phyloP scores from a whole-genome alignment of 2,113 vertebrate species.

The Marcusenius ussheri region DNA sequence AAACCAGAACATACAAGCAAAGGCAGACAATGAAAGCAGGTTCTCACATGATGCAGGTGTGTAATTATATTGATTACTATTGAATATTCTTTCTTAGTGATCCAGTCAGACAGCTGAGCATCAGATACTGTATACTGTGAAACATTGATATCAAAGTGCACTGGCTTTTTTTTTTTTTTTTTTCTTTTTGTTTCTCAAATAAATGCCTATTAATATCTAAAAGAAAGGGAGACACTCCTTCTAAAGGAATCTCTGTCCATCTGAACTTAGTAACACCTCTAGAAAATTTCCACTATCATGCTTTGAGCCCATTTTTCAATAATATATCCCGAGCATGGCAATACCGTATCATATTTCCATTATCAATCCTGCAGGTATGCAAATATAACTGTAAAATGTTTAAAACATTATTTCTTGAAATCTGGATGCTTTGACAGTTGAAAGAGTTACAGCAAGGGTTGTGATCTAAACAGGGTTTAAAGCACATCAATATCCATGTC shows the following conservation, averaged over 20 bases:
- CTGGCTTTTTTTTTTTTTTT: not conserved
- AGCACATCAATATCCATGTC: not conserved
- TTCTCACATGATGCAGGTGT: too few relatives aligned
- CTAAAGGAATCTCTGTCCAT: not conserved
- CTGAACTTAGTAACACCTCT: not conserved
- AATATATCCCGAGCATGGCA: not conserved
- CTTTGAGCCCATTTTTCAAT: not conserved
- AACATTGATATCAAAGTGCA: not conserved
- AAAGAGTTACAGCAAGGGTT: not conserved
- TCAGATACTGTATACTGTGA: constrained; percentile 12
- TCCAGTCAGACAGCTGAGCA: not conserved
- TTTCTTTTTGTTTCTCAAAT: constrained; percentile 15
- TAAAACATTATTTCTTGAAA: not conserved
- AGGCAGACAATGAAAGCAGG: not conserved
- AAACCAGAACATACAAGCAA: not conserved
- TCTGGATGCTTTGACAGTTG: not conserved
- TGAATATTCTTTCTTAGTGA: not conserved
- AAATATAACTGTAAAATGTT: not conserved
- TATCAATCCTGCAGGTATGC: not conserved
- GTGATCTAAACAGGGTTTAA: not conserved
- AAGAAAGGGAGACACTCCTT: constrained; percentile 11
- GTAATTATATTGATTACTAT: not conserved
- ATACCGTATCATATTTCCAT: not conserved
- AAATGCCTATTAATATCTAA: constrained; percentile 19
- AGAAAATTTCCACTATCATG: not conserved